phyloP scores from a whole-genome alignment of 2,797 vertebrate species.

The Setipinna tenuifilis region DNA sequence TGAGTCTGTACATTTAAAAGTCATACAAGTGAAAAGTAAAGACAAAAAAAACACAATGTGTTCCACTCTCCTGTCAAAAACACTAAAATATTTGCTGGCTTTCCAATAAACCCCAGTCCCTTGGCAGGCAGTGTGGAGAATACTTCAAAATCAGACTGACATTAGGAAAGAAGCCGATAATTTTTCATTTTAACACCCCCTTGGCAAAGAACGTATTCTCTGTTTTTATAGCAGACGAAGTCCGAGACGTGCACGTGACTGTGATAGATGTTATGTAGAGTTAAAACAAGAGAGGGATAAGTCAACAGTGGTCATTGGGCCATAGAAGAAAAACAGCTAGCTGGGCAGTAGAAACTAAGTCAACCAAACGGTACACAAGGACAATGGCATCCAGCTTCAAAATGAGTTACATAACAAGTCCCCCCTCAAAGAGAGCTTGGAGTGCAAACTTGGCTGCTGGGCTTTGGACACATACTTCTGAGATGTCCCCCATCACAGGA shows the following conservation, averaged over 20 bases:
- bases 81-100: slow-evolving; percentile 21
- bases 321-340: not conserved
- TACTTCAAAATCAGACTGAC: slow-evolving; percentile 35
- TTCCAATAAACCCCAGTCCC: slow-evolving; percentile 33
- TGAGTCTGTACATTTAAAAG: not conserved
- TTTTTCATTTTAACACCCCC: slow-evolving; percentile 36
- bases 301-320: not conserved
- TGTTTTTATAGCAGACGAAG: not conserved
- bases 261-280: not conserved
- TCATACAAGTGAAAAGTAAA: not conserved
- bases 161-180: slow-evolving; percentile 33
- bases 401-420: not conserved
- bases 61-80: slow-evolving; percentile 42
- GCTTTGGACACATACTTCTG: slow-evolving; percentile 27
- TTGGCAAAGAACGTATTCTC: not conserved
- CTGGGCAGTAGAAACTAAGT: not conserved
- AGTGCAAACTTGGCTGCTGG: slow-evolving; percentile 28
- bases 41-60: not conserved
- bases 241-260: not conserved
- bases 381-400: not conserved
- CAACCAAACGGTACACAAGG: not conserved
- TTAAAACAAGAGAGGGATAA: not conserved
- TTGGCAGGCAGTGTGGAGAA: slow-evolving; percentile 46
- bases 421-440: not conserved
- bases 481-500: slow-evolving; percentile 19